phyloP scores from a whole-genome alignment of 2,113 vertebrate species.

The Promerops cafer region DNA sequence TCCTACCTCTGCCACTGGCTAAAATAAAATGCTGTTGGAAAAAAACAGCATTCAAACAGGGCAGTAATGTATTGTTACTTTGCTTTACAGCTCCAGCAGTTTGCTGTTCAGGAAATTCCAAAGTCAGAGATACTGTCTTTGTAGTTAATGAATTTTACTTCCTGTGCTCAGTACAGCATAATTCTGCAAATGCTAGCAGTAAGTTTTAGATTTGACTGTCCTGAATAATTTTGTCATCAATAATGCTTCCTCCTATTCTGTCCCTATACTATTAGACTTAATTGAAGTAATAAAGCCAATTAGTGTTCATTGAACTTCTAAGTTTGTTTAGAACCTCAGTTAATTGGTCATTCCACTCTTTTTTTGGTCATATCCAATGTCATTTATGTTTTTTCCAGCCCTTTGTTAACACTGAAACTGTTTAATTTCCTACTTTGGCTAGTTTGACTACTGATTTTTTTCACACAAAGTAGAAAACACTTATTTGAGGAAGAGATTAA shows the following conservation, averaged over 20 bases:
- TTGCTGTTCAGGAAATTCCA: conserved; percentile 49
- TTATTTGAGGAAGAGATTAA: background rate
- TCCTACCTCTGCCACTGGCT: background rate
- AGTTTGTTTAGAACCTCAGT: background rate
- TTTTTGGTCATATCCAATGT: background rate
- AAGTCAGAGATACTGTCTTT: conserved; percentile 19
- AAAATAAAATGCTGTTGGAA: background rate
- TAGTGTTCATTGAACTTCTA: background rate
- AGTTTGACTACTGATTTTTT: background rate
- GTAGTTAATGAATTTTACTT: conserved; percentile 41
- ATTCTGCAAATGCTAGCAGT: background rate
- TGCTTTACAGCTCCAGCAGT: conserved; percentile 2
- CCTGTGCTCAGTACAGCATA: background rate
- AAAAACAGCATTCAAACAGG: background rate
- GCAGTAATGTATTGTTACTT: background rate
- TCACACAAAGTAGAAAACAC: background rate
- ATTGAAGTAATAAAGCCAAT: background rate
- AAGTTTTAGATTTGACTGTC: background rate
- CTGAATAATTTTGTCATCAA: background rate
- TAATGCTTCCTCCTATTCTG: background rate
- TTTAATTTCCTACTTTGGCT: background rate
- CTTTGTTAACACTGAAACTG: background rate
- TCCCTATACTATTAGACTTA: background rate
- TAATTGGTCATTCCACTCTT: background rate
- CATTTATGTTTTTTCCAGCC: background rate